Evolutionary conservation across 2,113 vertebrate genomes (phyloP).

Genomic region (Ciconia boyciana): DNA sequence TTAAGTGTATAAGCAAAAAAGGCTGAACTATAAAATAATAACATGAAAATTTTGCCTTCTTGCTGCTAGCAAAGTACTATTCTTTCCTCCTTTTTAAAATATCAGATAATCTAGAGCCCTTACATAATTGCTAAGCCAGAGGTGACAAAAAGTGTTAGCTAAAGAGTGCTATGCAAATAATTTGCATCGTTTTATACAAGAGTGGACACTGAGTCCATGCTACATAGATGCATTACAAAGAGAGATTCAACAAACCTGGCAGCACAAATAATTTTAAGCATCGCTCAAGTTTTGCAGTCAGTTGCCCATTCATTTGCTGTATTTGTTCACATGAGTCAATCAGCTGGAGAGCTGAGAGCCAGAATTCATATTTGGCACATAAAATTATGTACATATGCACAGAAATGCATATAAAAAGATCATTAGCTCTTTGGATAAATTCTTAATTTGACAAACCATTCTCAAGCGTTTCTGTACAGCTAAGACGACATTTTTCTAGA

Average conservation of each 20-base stretch:
- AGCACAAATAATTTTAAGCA: neutral
- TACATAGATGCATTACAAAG: neutral
- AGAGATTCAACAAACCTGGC: neutral
- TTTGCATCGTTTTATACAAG: neutral
- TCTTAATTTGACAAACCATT: neutral
- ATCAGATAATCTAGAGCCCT: neutral
- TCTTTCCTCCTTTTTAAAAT: neutral
- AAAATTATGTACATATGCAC: neutral
- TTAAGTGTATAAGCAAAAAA: neutral
- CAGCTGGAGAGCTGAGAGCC: neutral
- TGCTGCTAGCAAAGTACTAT: neutral
- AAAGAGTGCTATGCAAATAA: neutral
- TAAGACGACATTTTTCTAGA: neutral
- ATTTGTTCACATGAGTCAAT: neutral
- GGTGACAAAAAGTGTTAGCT: neutral
- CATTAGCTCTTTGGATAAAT: neutral
- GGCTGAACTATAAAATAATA: neutral
- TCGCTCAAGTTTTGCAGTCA: neutral
- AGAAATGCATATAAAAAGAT: neutral
- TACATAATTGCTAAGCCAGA: neutral
- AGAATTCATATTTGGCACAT: neutral
- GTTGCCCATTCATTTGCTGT: neutral
- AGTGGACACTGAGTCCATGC: neutral
- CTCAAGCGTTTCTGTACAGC: neutral
- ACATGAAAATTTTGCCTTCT: neutral